Evolutionary conservation across 2,113 vertebrate species (phyloP), one percentile per base, ranked within the genome.

Genomic region (Neolamprologus variostigma): DNA sequence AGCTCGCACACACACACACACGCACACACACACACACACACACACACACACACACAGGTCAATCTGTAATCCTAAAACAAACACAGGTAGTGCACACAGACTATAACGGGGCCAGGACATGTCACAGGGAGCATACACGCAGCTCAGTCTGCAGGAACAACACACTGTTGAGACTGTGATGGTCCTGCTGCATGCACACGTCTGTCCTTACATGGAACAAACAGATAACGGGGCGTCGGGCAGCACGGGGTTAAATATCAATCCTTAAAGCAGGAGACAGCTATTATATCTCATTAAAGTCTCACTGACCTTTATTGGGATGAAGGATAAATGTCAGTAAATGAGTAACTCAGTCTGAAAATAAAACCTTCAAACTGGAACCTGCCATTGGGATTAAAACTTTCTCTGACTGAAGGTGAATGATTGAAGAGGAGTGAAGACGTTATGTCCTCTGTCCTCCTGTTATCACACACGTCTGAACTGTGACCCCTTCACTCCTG

Each of bases 1-100:
- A 87, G 88, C 61, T n/a, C 17, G 0, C 19, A 78, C 21, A 81
- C 73, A 50, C 61, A 87, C 37, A 86, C 61, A 80, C 61, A 83
- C 33, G 8, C 8, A 7, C 28, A 2, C 28, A 31, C 31, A 8
- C 31, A 6, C 40, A 12, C 11, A 12, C 40, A 42, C 11, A 13
- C 40, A 2, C 40, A 12, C 3, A 40, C 10, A 11, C 37, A 12
- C 37, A 40, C 11, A 40, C 5, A 81, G 73, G 87, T 81, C 90
- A 51, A 28, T 71, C 76, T 90, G 55, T 86, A 87, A 93, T 90
- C 91, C 86, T 83, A 87, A 89, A 94, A 83, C 92, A 93, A 91
- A 94, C 90, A 89, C 59, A 89, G 68, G 81, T 86, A 89, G 82
- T 81, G 82, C 57, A 83, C 84, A 86, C 76, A 76, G 61, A 80